Base-by-base conservation (phyloP, 2,888 invertebrate genomes). In the Epinotia nisella region DNA sequence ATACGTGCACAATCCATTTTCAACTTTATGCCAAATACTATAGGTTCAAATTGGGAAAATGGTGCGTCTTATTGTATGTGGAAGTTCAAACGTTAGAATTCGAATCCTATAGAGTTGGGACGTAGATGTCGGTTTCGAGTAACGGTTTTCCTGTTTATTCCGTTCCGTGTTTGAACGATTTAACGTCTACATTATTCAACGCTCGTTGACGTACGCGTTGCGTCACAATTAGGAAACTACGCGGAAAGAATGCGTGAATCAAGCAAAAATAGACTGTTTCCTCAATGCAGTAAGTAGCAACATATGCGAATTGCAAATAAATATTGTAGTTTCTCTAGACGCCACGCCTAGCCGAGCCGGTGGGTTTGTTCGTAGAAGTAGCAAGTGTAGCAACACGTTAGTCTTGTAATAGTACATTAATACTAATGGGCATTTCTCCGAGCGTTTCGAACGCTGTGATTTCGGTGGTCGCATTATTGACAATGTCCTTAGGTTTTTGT, bases 181-280 rank as follows among this genome's bases (percentile, higher is more conserved):
- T n/a, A 60, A 60, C n/a, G n/a, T n/a, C n/a, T n/a, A n/a, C n/a
- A n/a, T 72, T 67, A 61, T 72, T 67, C 67, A 72, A 72, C 56
- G 67, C 59, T 59, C 17, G 61, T 49, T 72, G 71, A 72, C 71
- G 71, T 56, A 39, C 9, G 67, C 49, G 55, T 72, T 72, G 71
- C 71, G 71, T 72, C 71, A 72, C 55, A 35, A 61, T 72, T 67
- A 61, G 61, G 71, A 72, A 72, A 72, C 71, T 49, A 61, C 67
- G 55, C 55, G 21, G 21, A 29, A 49, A 15, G 65, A 65, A 65
- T 65, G 53, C 55, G 35, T 11, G 53, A 2, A 4, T 65, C 55
- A 39, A 53, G 65, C 55, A 21, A 65, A 65, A 65, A 65, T 55
- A 21, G 21, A 41, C 65, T 65, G 53, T 65, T 65, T 65, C 65